Evolutionary conservation across 37 sponge, comb jelly and placozoan genomes (phyloP), one percentile per base, ranked within the genome.

Genomic region (Cliona cf. orientalis): DNA sequence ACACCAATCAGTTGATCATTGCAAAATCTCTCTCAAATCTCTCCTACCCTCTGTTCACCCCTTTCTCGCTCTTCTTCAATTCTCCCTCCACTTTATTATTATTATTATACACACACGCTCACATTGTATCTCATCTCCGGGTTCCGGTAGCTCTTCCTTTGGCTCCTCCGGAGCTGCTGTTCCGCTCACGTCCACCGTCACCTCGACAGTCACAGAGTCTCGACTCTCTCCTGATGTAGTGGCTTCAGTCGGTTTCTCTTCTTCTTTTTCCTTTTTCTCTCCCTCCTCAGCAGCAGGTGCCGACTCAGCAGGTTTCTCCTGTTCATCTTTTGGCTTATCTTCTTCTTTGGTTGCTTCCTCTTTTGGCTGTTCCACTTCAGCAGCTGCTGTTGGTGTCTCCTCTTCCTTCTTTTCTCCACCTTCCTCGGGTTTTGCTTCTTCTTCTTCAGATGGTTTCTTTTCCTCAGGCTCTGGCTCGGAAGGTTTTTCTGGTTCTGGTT

Each of bases 181-280:
- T 22, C 39, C 39, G 5, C 39, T 40, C 21, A 31, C 39, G 4
- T 23, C 68, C 19, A 31, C 39, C 36, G 39, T 71, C 49, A 38
- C 72, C 29, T 71, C 72, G 29, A 31, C 68, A 34, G 68, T 25
- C n/a, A n/a, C n/a, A n/a, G n/a, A n/a, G n/a, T n/a, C n/a, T n/a
- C n/a, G n/a, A n/a, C n/a, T 49, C 17, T 49, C 55, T 11, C 17
- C 55, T n/a, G n/a, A n/a, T n/a, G n/a, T n/a, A n/a, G n/a, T n/a
- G 9, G 53, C 14, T 49, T 49, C 53, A 49, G 9, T 14, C 14
- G 53, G 53, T 49, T 49, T 49, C 35, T 6, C 32, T 32, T 41
- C 53, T 19, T 9, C 14, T 49, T 49, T 9, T 49, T 49, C 14
- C 53, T 49, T 14, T 19, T 9, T 49, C 53, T 49, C 53, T 49